Base-by-base conservation (phyloP, 2,113 vertebrate genomes). In the Cisticola juncidis region DNA sequence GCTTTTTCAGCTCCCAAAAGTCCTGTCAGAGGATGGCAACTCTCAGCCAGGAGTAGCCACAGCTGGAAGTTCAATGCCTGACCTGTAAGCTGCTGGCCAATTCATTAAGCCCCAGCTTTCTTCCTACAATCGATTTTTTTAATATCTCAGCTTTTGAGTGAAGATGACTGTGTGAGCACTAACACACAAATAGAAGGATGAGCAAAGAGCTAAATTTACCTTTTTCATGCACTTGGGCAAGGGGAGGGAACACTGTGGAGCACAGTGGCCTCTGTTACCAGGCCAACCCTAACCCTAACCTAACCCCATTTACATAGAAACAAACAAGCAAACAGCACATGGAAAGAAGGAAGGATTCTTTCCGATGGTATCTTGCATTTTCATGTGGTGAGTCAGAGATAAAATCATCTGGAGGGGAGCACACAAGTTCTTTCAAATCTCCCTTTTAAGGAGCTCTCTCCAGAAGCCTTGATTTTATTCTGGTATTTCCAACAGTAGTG, bases 371-470 rank as follows among this genome's bases (percentile, higher is more conserved):
- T 97, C 86, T 94, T 92, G 14, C 35, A 1, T 94, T 95, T 91
- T 80, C 72, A 62, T 83, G 82, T 64, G 69, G 62, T 90, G 88
- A 94, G 48, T 95, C 93, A 94, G 84, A 96, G 88, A 97, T 48
- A 88, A 94, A 95, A 94, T 74, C 69, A 82, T 77, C 61, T 92
- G 38, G 71, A 95, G 73, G 53, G 78, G 83, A 95, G 47, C 2
- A 8, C 33, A 56, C 50, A 83, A 79, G 74, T 48, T 89, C 82
- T 84, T 94, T 90, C 51, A 81, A 77, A 83, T 91, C 48, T 84
- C 72, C 28, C 29, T 88, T 70, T 69, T 54, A 79, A 91, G 88
- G 14, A 86, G 18, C 23, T n/a, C 20, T 57, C 68, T 95, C 68
- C 64, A 92, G 44, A 81, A 83, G 64, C 47, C 60, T 78, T 88